Evolutionary conservation across 2,797 vertebrate species (phyloP).

Genomic region (Hafferia zeledoni): DNA sequence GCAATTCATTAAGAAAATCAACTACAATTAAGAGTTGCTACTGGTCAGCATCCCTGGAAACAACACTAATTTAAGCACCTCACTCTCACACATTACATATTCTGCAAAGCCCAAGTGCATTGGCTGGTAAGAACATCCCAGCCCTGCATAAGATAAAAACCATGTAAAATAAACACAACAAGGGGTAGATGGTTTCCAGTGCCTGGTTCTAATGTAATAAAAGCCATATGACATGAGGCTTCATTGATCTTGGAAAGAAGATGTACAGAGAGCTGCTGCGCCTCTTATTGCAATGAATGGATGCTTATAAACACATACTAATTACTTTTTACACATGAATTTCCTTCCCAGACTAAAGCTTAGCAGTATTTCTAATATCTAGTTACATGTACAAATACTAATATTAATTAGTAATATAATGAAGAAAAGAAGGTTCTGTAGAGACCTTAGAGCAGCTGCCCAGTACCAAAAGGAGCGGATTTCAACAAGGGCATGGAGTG

Average conservation of each 20-base stretch:
- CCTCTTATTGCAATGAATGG: background rate
- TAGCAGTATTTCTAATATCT: background rate
- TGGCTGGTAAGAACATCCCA: background rate
- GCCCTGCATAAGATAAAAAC: background rate
- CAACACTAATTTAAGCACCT: background rate
- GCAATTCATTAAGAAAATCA: constrained; percentile 11
- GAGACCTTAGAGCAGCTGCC: background rate
- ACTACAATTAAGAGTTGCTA: background rate
- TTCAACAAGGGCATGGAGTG: background rate
- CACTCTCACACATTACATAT: background rate
- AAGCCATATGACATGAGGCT: background rate
- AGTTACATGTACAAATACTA: background rate
- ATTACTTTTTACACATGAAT: background rate
- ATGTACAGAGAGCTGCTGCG: background rate
- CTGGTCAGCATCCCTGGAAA: background rate
- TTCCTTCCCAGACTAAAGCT: background rate
- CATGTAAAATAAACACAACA: background rate
- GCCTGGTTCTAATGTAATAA: background rate
- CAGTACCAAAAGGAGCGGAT: background rate
- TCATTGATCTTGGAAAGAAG: background rate
- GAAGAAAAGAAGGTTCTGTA: background rate
- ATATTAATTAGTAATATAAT: background rate
- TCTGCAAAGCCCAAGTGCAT: background rate
- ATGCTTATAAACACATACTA: background rate
- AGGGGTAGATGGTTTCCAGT: background rate